Conservation (phyloP, 2,888 invertebrate species). For the Clistopyga incitator region DNA sequence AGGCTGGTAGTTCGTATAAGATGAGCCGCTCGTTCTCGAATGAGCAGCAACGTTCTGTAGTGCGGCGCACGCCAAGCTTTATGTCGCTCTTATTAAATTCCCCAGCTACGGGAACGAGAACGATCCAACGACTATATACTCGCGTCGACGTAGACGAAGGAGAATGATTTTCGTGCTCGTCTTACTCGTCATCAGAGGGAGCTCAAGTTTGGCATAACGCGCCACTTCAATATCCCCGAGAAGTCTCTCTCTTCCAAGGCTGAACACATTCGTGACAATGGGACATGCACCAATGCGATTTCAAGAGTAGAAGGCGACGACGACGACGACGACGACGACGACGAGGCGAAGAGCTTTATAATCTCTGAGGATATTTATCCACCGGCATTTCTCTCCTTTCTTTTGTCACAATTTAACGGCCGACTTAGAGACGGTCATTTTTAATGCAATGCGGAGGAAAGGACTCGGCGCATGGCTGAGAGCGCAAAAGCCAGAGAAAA, state of each 20-base stretch:
- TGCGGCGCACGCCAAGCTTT: constrained; percentile 67
- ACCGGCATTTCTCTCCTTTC: background rate
- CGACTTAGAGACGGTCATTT: constrained; percentile 18
- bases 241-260: background rate
- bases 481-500: constrained; percentile 6
- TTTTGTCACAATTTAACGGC: constrained; percentile 11
- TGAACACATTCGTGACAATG: constrained; percentile 4
- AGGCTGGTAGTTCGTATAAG: constrained; percentile 1
- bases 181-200: constrained; percentile 42
- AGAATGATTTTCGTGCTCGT: constrained; percentile 50
- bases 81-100: constrained; percentile 79
- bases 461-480: background rate
- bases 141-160: constrained; percentile 34
- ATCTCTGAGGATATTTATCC: constrained; percentile 34
- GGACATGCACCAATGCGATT: background rate
- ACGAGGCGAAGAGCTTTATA: constrained; percentile 9
- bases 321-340: constrained; percentile 1
- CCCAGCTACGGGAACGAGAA: constrained; percentile 67
- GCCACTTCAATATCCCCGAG: background rate
- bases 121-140: constrained; percentile 22
- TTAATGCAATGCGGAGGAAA: constrained; percentile 4
- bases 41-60: constrained; percentile 71
- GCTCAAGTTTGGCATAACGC: constrained; percentile 9
- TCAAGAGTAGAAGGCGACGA: constrained; percentile 19
- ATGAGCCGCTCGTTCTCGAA: constrained; percentile 67